Evolutionary conservation across 1,140 invertebrate genomes (phyloP), one percentile per base, ranked within the genome.

Genomic region (Heliothis subflexa): DNA sequence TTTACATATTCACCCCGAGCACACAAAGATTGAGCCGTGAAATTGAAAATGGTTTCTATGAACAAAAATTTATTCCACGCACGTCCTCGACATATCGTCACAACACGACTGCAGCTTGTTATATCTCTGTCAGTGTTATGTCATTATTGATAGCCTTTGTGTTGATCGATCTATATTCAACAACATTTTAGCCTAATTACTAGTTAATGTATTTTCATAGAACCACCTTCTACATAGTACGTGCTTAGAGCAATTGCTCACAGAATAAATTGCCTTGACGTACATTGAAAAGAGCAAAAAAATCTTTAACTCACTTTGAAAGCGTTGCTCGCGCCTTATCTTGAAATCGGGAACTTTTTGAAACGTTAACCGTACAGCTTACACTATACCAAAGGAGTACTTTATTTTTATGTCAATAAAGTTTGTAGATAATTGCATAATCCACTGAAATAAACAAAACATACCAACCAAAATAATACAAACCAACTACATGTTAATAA

Each of bases 11-110:
- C 92, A 92, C 91, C 89, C 89, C 91, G 87, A 90, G 87, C 91
- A 89, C 87, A 90, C 88, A 92, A 92, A 92, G 91, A 94, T 92
- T 94, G 91, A 93, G 90, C 88, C 88, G 88, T 93, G 88, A 92
- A 93, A 94, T 93, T 92, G 90, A 92, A 94, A 94, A 94, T 92
- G 88, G 89, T 92, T 93, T 92, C 91, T 92, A 90, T 92, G 86
- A 91, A 86, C 89, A 90, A 91, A 92, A 94, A 90, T 91, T 84
- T 94, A 94, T 94, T 93, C 91, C 77, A 78, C 82, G 85, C 91
- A 91, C 90, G 91, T 89, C 82, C 83, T 78, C 85, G 59, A 83
- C 85, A 90, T 89, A 91, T 89, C 88, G 86, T 88, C 84, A 88
- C 86, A 87, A 88, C 86, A 86, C 54, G 54, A 74, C 55, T 61